phyloP scores from a whole-genome alignment of 1,140 invertebrate species.

The Diabrotica virgifera region DNA sequence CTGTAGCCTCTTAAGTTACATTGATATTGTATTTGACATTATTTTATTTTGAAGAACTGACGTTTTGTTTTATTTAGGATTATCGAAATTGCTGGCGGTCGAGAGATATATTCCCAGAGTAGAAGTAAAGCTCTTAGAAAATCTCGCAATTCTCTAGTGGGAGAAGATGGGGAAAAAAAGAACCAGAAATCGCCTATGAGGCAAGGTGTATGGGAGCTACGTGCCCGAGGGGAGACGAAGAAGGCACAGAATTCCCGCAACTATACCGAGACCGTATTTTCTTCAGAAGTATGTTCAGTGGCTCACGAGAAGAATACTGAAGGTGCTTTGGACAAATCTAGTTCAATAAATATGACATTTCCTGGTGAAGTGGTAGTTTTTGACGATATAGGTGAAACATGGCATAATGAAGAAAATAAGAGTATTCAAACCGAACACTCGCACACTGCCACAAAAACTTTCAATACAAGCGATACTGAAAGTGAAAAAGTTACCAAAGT shows the following conservation, averaged over 20 bases:
- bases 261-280: conserved; percentile 64
- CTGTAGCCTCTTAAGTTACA: too few species aligned
- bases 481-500: conserved; percentile 68
- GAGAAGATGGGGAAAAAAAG: conserved; percentile 54
- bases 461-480: conserved; percentile 44
- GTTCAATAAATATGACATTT: conserved; percentile 48
- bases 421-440: conserved; percentile 25
- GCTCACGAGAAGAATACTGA: conserved; percentile 37
- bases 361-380: conserved; percentile 74
- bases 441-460: conserved; percentile 35
- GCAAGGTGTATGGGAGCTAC: conserved; percentile 62
- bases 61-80: conserved; percentile 58
- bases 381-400: conserved; percentile 76
- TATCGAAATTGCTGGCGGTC: conserved; percentile 83
- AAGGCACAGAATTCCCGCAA: conserved; percentile 54
- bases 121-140: conserved; percentile 74
- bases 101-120: conserved; percentile 82
- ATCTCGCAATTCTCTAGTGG: conserved; percentile 57
- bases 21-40: neutral
- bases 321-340: conserved; percentile 31
- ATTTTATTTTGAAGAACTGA: neutral
- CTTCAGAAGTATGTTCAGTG: conserved; percentile 61
- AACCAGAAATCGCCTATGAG: conserved; percentile 57
- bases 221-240: conserved; percentile 55
- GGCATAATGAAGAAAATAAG: conserved; percentile 54